These are phyloP conservation scores for Nipponia nippon DNA, from an alignment of 2,113 vertebrate species.

Conservation along the genomic window DNA sequence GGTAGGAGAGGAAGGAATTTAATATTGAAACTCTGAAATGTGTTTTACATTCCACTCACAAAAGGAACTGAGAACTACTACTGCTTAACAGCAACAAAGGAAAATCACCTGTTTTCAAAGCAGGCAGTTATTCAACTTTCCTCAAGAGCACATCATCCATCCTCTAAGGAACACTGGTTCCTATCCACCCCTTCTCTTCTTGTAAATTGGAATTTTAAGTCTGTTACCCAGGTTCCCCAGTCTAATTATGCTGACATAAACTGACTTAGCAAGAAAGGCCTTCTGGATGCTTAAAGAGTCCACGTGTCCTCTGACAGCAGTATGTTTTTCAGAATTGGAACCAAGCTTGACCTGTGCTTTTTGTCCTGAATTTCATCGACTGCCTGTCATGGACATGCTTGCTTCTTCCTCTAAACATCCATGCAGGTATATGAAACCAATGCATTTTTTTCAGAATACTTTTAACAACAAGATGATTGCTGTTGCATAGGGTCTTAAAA, in stretches of 20 bases:
- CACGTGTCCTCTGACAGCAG: neutral
- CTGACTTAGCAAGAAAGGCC: neutral
- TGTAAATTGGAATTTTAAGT: neutral
- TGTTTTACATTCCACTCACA: neutral
- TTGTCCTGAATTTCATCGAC: neutral
- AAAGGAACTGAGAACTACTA: neutral
- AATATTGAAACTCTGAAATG: neutral
- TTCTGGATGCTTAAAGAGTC: neutral
- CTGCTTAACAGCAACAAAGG: neutral
- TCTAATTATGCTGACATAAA: neutral
- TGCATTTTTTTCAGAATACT: neutral
- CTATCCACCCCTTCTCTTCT: neutral
- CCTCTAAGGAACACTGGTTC: neutral
- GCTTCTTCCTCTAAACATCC: neutral
- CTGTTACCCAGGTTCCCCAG: neutral
- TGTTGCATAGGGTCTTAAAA: neutral
- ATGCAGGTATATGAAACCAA: neutral
- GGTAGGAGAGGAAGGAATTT: neutral
- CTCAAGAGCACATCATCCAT: neutral
- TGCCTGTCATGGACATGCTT: neutral
- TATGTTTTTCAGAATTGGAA: neutral
- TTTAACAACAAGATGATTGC: neutral
- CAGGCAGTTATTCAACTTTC: neutral
- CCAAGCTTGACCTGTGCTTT: neutral
- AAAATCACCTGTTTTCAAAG: neutral